Conservation (phyloP, 2,113 vertebrate species). For the Callithrix jacchus region DNA sequence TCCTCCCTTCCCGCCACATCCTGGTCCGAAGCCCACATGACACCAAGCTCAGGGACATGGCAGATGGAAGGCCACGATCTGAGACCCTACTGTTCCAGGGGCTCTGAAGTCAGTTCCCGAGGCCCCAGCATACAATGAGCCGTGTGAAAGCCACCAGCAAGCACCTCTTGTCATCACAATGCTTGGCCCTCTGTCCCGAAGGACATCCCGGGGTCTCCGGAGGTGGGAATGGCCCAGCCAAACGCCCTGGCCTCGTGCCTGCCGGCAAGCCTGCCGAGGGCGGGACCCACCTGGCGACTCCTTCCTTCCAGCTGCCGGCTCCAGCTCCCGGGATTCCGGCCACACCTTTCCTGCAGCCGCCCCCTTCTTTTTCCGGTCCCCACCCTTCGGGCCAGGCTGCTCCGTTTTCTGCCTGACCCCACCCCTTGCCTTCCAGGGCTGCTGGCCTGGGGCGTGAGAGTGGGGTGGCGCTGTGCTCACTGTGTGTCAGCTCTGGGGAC, state of each 20-base stretch:
- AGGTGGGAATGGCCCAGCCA: constrained; percentile 21
- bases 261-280: not conserved
- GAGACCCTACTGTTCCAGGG: not conserved
- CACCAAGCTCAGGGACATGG: not conserved
- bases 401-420: not conserved
- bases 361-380: constrained; percentile 12
- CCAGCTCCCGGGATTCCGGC: constrained; percentile 34
- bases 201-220: constrained; percentile 55
- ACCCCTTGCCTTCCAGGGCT: not conserved
- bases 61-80: not conserved
- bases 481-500: not conserved
- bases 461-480: not conserved
- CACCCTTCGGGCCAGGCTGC: not conserved
- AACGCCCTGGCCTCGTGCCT: constrained; percentile 51
- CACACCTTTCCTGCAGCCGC: constrained; percentile 66
- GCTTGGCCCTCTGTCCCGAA: constrained; percentile 51
- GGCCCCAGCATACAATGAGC: not conserved
- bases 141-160: not conserved
- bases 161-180: constrained; percentile 38
- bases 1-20: not conserved
- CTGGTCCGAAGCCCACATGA: fast-evolving
- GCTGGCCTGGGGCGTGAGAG: not conserved
- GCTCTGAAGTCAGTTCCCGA: not conserved
- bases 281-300: constrained; percentile 65
- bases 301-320: constrained; percentile 59